phyloP scores from a whole-genome alignment of 2,888 invertebrate genomes.

The Hydriomena furcata region DNA sequence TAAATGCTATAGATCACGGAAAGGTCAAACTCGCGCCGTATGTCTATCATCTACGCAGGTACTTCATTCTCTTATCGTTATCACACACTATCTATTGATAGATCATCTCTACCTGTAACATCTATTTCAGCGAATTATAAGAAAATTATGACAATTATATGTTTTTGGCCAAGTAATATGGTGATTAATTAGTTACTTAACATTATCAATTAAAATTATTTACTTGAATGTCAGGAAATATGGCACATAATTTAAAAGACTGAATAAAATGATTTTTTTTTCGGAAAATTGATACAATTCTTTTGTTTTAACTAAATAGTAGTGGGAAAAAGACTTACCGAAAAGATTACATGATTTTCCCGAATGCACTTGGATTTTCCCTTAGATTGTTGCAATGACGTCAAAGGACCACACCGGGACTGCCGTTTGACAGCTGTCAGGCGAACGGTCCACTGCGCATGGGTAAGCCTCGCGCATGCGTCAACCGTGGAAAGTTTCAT shows the following conservation, averaged over 20 bases:
- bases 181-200: neutral
- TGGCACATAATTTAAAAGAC: neutral
- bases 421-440: slow-evolving; percentile 73
- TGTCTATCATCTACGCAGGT: slow-evolving; percentile 36
- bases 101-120: slow-evolving; percentile 6
- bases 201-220: slow-evolving; percentile 1
- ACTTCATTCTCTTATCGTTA: slow-evolving; percentile 20
- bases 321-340: slow-evolving; percentile 45
- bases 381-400: slow-evolving; percentile 54
- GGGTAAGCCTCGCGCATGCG: slow-evolving; percentile 57
- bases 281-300: neutral
- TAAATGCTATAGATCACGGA: slow-evolving; percentile 32
- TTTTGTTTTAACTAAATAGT: neutral
- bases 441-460: slow-evolving; percentile 44
- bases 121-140: neutral
- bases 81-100: slow-evolving; percentile 22
- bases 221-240: slow-evolving; percentile 1
- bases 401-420: slow-evolving; percentile 50
- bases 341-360: slow-evolving; percentile 58
- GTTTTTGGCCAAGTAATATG: neutral
- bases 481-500: slow-evolving; percentile 44
- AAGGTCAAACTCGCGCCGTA: slow-evolving; percentile 50
- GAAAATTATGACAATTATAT: neutral
- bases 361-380: slow-evolving; percentile 45
- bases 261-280: neutral